Conservation (phyloP, 2,797 vertebrate species). For the Microtus agrestis region DNA sequence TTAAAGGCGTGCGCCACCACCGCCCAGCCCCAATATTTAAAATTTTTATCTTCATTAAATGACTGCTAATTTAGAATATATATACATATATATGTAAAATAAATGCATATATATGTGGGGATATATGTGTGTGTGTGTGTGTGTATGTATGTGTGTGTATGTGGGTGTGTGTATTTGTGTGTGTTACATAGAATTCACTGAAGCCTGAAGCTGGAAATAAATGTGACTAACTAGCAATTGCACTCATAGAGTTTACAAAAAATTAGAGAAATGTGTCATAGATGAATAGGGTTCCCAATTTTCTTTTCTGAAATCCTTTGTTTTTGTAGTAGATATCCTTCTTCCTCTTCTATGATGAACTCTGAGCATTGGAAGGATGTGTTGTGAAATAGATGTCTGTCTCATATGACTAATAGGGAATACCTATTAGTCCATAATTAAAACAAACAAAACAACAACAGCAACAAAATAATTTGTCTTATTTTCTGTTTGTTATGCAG, state of each 20-base stretch:
- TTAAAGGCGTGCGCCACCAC: too few species aligned
- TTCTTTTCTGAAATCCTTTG: constrained; percentile 33
- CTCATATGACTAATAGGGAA: background rate
- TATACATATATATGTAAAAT: too few species aligned
- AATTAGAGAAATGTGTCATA: constrained; percentile 57
- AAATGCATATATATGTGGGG: too few species aligned
- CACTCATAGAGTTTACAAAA: constrained; percentile 61
- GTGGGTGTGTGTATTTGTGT: too few species aligned
- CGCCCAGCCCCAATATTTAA: too few species aligned
- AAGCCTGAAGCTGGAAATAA: constrained; percentile 27
- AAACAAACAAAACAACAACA: background rate
- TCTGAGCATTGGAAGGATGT: background rate
- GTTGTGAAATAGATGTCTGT: background rate
- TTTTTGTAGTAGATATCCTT: background rate
- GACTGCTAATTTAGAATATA: constrained; percentile 34
- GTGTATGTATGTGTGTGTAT: too few species aligned
- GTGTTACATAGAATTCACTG: constrained; percentile 69
- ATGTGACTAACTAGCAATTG: background rate
- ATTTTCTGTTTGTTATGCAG: background rate
- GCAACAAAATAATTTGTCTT: background rate
- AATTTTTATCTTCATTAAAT: constrained; percentile 61
- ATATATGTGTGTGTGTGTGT: too few species aligned
- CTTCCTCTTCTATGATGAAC: too few species aligned
- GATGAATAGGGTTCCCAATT: background rate
- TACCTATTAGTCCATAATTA: background rate